Evolutionary conservation across 1,140 invertebrate species (phyloP).

Genomic region (Sarcophaga bullata): DNA sequence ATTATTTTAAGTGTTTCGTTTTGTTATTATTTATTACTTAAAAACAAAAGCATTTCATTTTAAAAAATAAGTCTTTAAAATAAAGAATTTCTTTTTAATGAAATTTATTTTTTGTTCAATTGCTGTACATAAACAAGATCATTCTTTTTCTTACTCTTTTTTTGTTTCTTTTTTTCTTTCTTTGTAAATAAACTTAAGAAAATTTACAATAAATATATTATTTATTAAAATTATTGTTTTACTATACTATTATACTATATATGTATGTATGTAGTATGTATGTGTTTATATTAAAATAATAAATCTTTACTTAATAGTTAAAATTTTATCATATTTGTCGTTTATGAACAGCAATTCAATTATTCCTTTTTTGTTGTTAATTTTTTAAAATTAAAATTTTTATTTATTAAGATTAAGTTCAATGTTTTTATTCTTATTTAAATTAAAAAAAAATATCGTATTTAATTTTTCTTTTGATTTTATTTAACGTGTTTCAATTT

Average conservation of each 20-base stretch:
- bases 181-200: background rate
- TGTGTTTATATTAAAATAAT: background rate
- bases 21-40: background rate
- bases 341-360: conserved; percentile 30
- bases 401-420: too few relatives aligned
- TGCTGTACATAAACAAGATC: conserved; percentile 52
- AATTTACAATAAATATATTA: background rate
- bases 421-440: background rate
- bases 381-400: too few relatives aligned
- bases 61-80: too few relatives aligned
- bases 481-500: background rate
- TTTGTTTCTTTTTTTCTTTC: background rate
- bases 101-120: background rate
- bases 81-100: background rate
- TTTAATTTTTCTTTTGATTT: conserved; percentile 5
- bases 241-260: background rate
- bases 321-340: background rate
- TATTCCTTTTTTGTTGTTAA: too few relatives aligned
- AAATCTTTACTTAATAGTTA: background rate
- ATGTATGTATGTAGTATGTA: too few relatives aligned
- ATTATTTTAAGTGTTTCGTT: conserved; percentile 3
- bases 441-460: background rate
- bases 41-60: background rate
- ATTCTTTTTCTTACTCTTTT: background rate
- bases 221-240: background rate